Base-by-base conservation (phyloP, 92 coral and sea anemone species). In the Paramuricea clavata region DNA sequence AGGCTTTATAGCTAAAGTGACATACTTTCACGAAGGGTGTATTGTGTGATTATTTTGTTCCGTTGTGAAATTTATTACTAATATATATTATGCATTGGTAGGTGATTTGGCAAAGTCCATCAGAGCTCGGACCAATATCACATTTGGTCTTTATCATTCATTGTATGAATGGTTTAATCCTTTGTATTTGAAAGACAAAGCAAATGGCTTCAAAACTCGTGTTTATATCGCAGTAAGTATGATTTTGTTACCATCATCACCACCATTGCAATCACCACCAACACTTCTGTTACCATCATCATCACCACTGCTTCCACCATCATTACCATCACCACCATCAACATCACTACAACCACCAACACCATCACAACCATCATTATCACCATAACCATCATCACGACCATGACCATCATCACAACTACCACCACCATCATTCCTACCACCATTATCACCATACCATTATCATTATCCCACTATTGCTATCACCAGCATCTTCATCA, bases 131-230 rank as follows among this genome's bases (percentile, higher is more conserved):
- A 91, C 94, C 22, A 87, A 86, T n/a, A 90, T 97, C 30, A 89
- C 65, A 50, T 93, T 97, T 87, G 98, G 99, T 60, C 88, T 97
- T 61, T 97, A 97, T 86, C 96, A 97, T 82, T 97, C 99, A 1
- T 78, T 97, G 67, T 94, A 56, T 83, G 99, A 97, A 76, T 97
- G 99, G 99, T 97, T 93, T 78, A 89, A 97, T 78, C 99, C 99
- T 33, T 85, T 91, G 44, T 97, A 77, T 70, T 41, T 94, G 65
- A 52, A 86, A 25, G 99, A 97, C 90, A 89, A 87, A 50, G 91
- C 74, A 28, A 94, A 78, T 87, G 92, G 89, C 54, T 97, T 91
- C 74, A 92, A 86, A 68, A 91, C 97, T 16, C 95, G 90, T 67
- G 70, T 87, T 34, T 96, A 94, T 86, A 90, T 96, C 17, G 76